A percentile compares a stretch with the other conserved stretches of the same genome.
phyloP scores from a whole-genome alignment of 2,113 vertebrate genomes.

The Crotalus tigris region DNA sequence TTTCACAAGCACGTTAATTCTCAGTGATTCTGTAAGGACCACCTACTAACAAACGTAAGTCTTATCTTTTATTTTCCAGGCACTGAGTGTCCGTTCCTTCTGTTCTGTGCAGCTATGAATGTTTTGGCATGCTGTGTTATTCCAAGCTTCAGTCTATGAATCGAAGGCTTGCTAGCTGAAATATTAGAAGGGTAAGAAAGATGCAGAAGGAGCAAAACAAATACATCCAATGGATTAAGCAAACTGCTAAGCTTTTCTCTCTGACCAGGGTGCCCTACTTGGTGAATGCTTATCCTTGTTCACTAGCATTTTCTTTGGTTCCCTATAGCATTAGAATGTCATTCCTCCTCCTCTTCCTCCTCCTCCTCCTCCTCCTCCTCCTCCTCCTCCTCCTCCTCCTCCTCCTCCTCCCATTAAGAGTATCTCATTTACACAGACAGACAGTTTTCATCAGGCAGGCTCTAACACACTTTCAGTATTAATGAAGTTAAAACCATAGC shows the following conservation, averaged over 20 bases:
- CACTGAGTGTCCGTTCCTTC: not conserved
- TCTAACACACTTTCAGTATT: not conserved
- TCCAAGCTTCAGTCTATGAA: not conserved
- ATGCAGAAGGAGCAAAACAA: not conserved
- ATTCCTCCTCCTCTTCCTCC: too few relatives aligned
- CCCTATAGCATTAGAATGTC: not conserved
- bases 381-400: too few relatives aligned
- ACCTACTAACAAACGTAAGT: not conserved
- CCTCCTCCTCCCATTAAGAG: not conserved
- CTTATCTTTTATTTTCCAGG: not conserved
- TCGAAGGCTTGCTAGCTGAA: slow-evolving; percentile 22
- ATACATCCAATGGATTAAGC: slow-evolving; percentile 34
- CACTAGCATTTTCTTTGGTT: not conserved
- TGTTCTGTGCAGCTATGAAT: slow-evolving; percentile 6
- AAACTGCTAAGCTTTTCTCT: slow-evolving; percentile 22
- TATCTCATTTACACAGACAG: accelerated
- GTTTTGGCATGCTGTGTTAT: not conserved
- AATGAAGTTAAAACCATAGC: slow-evolving; percentile 2
- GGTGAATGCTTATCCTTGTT: not conserved
- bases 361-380: not conserved
- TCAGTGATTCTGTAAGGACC: not conserved
- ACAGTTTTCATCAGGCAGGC: not conserved
- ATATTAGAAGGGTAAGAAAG: not conserved
- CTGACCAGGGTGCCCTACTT: slow-evolving; percentile 21
- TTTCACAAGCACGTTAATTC: not conserved